Evolutionary conservation across 2,113 vertebrate genomes (phyloP).

Genomic region (Equus przewalskii): DNA sequence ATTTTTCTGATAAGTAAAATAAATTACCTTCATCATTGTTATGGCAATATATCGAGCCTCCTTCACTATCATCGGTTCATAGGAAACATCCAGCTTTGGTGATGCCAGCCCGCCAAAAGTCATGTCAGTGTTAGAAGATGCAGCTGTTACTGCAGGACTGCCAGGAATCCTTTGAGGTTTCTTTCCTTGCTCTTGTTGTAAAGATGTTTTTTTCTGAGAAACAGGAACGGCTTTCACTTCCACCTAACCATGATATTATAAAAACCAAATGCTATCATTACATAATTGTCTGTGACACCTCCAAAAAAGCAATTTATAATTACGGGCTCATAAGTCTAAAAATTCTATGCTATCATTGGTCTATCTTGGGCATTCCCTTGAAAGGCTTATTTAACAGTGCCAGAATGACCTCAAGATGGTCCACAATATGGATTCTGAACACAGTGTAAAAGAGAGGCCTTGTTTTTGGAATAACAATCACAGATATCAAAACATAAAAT

Average conservation of each 20-base stretch:
- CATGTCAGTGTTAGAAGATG: constrained; percentile 90
- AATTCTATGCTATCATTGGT: not conserved
- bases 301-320: constrained; percentile 12
- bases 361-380: not conserved
- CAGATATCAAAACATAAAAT: not conserved
- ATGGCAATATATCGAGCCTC: constrained; percentile 99
- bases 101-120: constrained; percentile 97
- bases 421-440: not conserved
- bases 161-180: constrained; percentile 95
- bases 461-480: not conserved
- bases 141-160: constrained; percentile 88
- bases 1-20: not conserved
- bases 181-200: constrained; percentile 95
- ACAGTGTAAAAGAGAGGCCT: not conserved
- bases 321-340: not conserved
- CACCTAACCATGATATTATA: constrained; percentile 89
- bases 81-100: constrained; percentile 98
- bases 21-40: constrained; percentile 99
- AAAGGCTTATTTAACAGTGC: not conserved
- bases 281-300: not conserved
- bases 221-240: constrained; percentile 99
- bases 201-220: constrained; percentile 96
- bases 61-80: constrained; percentile 99
- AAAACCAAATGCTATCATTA: constrained; percentile 45
- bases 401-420: not conserved